Percentiles rank a stretch among this genome's conserved stretches.
Evolutionary conservation across 2,888 invertebrate genomes (phyloP).

Genomic region (Anodontia alba): DNA sequence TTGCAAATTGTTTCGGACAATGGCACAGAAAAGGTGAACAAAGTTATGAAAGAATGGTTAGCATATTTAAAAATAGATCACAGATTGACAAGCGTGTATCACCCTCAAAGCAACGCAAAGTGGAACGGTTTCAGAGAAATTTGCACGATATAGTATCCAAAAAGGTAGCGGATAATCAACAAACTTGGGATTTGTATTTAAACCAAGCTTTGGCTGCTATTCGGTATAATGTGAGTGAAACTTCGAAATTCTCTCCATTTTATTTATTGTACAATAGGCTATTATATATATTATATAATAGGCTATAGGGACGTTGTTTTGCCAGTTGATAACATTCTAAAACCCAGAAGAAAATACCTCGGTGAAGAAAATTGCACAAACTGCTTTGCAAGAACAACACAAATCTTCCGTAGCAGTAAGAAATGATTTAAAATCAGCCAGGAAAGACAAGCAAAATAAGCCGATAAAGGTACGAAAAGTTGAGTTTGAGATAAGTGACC

Average conservation of each 20-base stretch:
- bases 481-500: too few relatives aligned
- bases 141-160: neutral
- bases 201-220: neutral
- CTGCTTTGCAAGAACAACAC: neutral
- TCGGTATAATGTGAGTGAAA: neutral
- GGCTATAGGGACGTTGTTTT: too few relatives aligned
- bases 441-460: neutral
- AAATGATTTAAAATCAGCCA: neutral
- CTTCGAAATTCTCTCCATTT: too few relatives aligned
- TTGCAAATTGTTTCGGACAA: neutral
- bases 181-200: neutral
- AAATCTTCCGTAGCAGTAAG: neutral
- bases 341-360: neutral
- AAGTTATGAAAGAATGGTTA: neutral
- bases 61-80: neutral
- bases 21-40: neutral
- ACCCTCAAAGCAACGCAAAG: neutral
- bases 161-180: neutral
- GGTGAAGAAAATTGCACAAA: neutral
- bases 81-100: neutral
- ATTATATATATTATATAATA: too few relatives aligned
- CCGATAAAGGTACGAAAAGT: neutral
- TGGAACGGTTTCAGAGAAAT: neutral
- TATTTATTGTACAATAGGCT: too few relatives aligned
- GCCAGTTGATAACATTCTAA: neutral